These are phyloP conservation scores for Linurgus olivaceus DNA, from an alignment of 2,797 vertebrate species.

Conservation along the genomic window DNA sequence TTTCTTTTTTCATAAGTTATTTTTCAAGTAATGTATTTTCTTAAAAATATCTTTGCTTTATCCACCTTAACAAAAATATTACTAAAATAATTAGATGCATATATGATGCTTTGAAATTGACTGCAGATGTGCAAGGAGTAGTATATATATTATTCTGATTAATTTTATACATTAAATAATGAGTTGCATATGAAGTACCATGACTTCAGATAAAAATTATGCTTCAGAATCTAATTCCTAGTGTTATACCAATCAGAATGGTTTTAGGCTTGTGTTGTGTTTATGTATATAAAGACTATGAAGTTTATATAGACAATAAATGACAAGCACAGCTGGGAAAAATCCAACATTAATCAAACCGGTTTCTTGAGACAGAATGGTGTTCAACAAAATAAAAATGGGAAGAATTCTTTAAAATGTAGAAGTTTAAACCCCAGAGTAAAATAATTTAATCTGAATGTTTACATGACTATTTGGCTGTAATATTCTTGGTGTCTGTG, in stretches of 20 bases:
- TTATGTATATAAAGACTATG: background rate
- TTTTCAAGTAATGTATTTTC: background rate
- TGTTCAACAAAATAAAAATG: background rate
- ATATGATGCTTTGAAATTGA: background rate
- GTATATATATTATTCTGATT: background rate
- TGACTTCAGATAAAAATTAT: background rate
- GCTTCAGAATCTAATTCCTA: background rate
- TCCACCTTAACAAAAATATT: background rate
- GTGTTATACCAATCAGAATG: background rate
- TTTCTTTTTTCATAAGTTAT: background rate
- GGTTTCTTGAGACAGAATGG: background rate
- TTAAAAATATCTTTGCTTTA: background rate
- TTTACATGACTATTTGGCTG: background rate
- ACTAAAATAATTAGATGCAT: background rate
- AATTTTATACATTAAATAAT: conserved; percentile 1
- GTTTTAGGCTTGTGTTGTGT: background rate
- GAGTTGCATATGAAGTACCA: background rate
- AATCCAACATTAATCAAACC: background rate
- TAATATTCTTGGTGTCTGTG: background rate
- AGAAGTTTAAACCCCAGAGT: background rate
- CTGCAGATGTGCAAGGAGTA: background rate
- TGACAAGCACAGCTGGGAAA: background rate
- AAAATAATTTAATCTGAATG: background rate
- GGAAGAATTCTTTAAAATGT: background rate
- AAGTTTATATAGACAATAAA: background rate